A percentile compares a stretch with the other conserved stretches of the same genome.
These are phyloP conservation scores for Grammomys dolichurus DNA, from an alignment of 2,113 vertebrate genomes.

Conservation along the genomic window DNA sequence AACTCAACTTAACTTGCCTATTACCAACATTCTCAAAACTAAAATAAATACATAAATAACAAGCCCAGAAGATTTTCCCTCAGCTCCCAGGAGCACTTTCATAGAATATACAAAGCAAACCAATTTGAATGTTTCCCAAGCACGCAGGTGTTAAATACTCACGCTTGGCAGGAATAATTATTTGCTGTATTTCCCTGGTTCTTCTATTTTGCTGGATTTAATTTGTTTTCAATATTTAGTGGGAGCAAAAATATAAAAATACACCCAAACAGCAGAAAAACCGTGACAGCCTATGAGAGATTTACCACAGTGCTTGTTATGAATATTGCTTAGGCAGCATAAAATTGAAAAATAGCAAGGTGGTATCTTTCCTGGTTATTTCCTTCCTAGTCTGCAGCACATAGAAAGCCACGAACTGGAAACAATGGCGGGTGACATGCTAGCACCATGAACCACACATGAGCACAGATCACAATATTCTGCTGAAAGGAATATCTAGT, in stretches of 20 bases:
- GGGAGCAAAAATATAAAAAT: conserved; percentile 71
- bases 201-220: conserved; percentile 81
- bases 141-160: conserved; percentile 83
- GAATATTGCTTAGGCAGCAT: conserved; percentile 69
- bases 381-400: conserved; percentile 12
- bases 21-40: conserved; percentile 72
- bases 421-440: neutral
- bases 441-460: neutral
- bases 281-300: conserved; percentile 66
- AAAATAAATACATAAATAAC: conserved; percentile 79
- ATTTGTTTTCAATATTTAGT: conserved; percentile 81
- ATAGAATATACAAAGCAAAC: conserved; percentile 76
- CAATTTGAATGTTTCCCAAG: conserved; percentile 82
- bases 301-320: conserved; percentile 71
- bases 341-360: conserved; percentile 67
- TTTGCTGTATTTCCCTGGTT: conserved; percentile 78
- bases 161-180: conserved; percentile 81
- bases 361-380: neutral
- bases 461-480: neutral
- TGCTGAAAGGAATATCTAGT: neutral
- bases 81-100: conserved; percentile 66
- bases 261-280: conserved; percentile 74
- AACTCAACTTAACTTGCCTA: conserved; percentile 68
- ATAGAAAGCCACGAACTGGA: neutral
- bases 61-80: conserved; percentile 74